Evolutionary conservation across 1,140 invertebrate genomes (phyloP), one percentile per base, ranked within the genome.

Genomic region (Eciton burchellii): DNA sequence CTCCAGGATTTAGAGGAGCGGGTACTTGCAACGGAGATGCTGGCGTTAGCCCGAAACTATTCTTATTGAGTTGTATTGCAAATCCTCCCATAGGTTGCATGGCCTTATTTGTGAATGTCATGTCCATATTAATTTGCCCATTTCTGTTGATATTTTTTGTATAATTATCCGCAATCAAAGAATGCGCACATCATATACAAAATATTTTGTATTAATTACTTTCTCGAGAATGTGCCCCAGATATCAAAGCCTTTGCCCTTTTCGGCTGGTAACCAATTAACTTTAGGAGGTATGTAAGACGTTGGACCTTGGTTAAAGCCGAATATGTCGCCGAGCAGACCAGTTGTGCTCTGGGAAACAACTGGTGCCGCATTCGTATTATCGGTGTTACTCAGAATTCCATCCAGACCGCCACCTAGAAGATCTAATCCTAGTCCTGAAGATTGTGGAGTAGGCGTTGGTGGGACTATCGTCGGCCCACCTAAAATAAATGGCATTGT

Each of bases 1-100:
- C 97, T 84, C 98, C 98, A 11, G 99, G 98, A 76, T 96, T 96
- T 59, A 99, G 91, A 16, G 97, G 96, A 73, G 96, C 96, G 26
- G 95, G 94, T 26, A 99, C 96, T 89, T 97, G 96, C 71, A 99
- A 92, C 0, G 97, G 97, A 47, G 96, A 95, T 6, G 96, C 96
- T 59, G 99, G 99, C 85, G 96, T 96, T 65, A 99, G 92, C 52
- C 99, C 99, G 94, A 99, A 99, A 94, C 98, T 99, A 94, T 99
- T 99, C 94, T 99, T 99, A 93, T 99, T 99, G 84, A 99, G 96
- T 92, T 99, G 99, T 92, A 99, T 98, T 41, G 99, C 99, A 95
- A 99, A 99, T 9, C 96, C 97, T 86, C 95, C 96, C 97, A 99
- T 99, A 16, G 98, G 96, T 90, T 99, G 98, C 98, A 99, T 99